Evolutionary conservation across 2,888 invertebrate genomes (phyloP), one percentile per base, ranked within the genome.

Genomic region (Agrypnus murinus): DNA sequence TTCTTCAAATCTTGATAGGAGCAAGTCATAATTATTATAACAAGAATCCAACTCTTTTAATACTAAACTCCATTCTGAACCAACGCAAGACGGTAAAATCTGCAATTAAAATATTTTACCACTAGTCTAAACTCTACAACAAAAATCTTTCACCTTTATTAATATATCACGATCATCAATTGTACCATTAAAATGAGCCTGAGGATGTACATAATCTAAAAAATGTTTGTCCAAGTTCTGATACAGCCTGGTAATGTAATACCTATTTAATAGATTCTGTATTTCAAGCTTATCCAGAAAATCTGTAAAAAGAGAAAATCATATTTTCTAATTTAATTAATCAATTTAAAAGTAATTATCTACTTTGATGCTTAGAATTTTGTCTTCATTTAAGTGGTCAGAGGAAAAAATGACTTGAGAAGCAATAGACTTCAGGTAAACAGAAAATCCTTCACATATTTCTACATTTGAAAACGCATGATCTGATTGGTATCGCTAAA

Each of bases 31-130:
- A 25, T 25, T 79, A 25, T 25, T 78, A 57, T 64, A 77, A 45
- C 57, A 65, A 1, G 65, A 48, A 12, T 71, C 64, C 8, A 84
- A 71, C 53, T 81, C 79, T 31, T 79, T 71, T 15, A 78, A 62
- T 57, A 84, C 73, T 17, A 72, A 40, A 4, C 77, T 43, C 84
- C 84, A 84, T 78, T 85, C 85, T 36, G 75, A 63, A 38, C 75
- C 72, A 10, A 82, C 79, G 72, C 83, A 81, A 31, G 78, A 68
- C 3, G 84, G 82, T 55, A 85, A 75, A 55, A 80, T 48, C 81
- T 82, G 69, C 9, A 74, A 73, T 15, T 43, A 50, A 60, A 66
- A 38, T 36, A 31, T 3, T n/a, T n/a, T n/a, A n/a, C 6, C 1
- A 69, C 7, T 64, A 57, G 63, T 10, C 31, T 40, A 59, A 36